A percentile compares a stretch with the other conserved stretches of the same genome.
Conservation (phyloP, 2,888 invertebrate genomes). For the Aplocera efformata region DNA sequence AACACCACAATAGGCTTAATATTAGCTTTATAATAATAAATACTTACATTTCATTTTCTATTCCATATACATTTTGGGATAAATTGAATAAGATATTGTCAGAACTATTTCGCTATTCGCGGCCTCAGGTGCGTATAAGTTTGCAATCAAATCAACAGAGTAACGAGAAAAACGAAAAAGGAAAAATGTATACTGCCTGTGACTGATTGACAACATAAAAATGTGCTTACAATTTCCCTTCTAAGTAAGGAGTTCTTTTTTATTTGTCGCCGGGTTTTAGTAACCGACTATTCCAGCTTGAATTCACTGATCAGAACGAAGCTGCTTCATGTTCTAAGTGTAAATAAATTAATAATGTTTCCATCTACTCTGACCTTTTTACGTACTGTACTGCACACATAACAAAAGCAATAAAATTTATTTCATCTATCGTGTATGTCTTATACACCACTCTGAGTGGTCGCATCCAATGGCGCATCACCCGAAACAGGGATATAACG, state of each 20-base stretch:
- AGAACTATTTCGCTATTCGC: constrained; percentile 26
- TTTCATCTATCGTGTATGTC: too few relatives aligned
- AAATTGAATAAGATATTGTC: constrained; percentile 9
- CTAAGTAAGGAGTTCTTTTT: constrained; percentile 46
- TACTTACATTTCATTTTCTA: background rate
- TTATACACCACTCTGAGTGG: too few relatives aligned
- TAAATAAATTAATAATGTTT: constrained; percentile 2
- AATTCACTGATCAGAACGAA: constrained; percentile 18
- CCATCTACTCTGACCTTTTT: too few relatives aligned
- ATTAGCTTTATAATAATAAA: background rate
- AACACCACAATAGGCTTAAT: too few relatives aligned
- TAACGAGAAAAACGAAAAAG: constrained; percentile 53
- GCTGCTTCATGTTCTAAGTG: constrained; percentile 6
- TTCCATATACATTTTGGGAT: constrained; percentile 12
- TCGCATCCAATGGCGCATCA: too few relatives aligned
- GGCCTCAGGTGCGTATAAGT: constrained; percentile 68
- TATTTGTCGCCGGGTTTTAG: constrained; percentile 42
- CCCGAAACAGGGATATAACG: too few relatives aligned
- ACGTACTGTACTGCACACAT: too few relatives aligned
- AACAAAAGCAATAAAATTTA: too few relatives aligned
- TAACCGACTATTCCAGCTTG: constrained; percentile 19
- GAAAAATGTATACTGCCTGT: constrained; percentile 52
- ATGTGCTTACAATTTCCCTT: constrained; percentile 40
- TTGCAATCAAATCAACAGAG: constrained; percentile 74
- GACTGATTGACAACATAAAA: constrained; percentile 74